These are phyloP conservation scores for Artemisiospiza belli DNA, from an alignment of 2,113 vertebrate genomes.

Conservation along the genomic window DNA sequence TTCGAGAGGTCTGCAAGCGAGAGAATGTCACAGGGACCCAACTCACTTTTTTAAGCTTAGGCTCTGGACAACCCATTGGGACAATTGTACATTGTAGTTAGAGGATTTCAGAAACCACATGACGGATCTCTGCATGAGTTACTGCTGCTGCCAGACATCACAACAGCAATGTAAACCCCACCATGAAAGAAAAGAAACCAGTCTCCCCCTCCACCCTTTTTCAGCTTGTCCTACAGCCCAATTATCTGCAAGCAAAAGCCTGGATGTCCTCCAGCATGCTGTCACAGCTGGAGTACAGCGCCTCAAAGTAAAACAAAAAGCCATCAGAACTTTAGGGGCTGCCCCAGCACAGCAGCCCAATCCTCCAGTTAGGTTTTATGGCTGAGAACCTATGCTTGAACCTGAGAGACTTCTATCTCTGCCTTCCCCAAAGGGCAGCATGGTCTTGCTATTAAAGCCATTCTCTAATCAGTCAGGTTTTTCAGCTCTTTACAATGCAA, in stretches of 20 bases:
- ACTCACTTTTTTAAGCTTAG: background rate
- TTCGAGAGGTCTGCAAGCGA: slow-evolving; percentile 3
- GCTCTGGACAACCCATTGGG: slow-evolving; percentile 27
- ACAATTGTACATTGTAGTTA: slow-evolving; percentile 68
- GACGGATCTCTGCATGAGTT: slow-evolving; percentile 53
- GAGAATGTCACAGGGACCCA: background rate
- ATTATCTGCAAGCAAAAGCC: slow-evolving; percentile 15
- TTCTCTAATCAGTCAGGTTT: slow-evolving; percentile 64
- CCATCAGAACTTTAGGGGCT: background rate
- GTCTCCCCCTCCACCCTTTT: background rate
- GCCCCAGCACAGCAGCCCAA: background rate
- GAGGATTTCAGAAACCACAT: slow-evolving; percentile 44
- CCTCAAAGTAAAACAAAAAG: background rate
- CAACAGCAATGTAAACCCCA: slow-evolving; percentile 17
- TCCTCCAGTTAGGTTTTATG: background rate
- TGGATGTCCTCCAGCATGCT: background rate
- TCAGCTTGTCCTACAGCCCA: background rate
- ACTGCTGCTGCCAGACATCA: slow-evolving; percentile 41
- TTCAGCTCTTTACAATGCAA: slow-evolving; percentile 68
- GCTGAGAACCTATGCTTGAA: background rate
- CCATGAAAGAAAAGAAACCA: background rate
- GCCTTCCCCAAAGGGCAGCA: background rate
- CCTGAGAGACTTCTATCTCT: background rate
- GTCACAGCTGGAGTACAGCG: background rate
- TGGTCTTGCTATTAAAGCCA: slow-evolving; percentile 66